Evolutionary conservation across 2,113 vertebrate genomes (phyloP).

Genomic region (Colistium nudipinnis): DNA sequence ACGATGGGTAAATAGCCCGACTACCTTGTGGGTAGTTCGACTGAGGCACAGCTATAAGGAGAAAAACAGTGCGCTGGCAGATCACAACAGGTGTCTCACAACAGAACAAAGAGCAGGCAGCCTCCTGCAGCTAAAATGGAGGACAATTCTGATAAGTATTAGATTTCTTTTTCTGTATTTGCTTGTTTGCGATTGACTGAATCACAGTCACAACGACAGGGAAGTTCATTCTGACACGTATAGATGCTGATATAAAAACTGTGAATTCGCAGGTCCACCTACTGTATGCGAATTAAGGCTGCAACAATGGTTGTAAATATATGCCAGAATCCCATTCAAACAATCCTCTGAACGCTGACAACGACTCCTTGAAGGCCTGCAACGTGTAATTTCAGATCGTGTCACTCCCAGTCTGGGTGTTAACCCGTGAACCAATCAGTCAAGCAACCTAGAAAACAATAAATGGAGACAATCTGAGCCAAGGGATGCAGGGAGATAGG

Average conservation of each 20-base stretch:
- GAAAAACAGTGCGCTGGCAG: too few relatives aligned
- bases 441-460: slow-evolving; percentile 65
- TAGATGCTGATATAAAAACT: background rate
- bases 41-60: too few relatives aligned
- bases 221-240: background rate
- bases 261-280: background rate
- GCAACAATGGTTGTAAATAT: slow-evolving; percentile 2
- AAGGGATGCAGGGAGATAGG: slow-evolving; percentile 43
- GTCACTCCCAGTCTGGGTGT: slow-evolving; percentile 17
- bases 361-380: slow-evolving; percentile 27
- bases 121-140: too few relatives aligned
- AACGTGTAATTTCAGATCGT: slow-evolving; percentile 35
- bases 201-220: background rate
- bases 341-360: slow-evolving; percentile 2
- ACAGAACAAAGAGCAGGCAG: too few relatives aligned
- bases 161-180: too few relatives aligned
- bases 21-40: too few relatives aligned
- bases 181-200: background rate
- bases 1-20: too few relatives aligned
- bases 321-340: background rate
- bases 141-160: too few relatives aligned
- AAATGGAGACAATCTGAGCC: slow-evolving; percentile 36
- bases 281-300: background rate
- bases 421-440: slow-evolving; percentile 37
- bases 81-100: too few relatives aligned